phyloP scores from a whole-genome alignment of 2,888 invertebrate genomes.

The Panopea generosa region DNA sequence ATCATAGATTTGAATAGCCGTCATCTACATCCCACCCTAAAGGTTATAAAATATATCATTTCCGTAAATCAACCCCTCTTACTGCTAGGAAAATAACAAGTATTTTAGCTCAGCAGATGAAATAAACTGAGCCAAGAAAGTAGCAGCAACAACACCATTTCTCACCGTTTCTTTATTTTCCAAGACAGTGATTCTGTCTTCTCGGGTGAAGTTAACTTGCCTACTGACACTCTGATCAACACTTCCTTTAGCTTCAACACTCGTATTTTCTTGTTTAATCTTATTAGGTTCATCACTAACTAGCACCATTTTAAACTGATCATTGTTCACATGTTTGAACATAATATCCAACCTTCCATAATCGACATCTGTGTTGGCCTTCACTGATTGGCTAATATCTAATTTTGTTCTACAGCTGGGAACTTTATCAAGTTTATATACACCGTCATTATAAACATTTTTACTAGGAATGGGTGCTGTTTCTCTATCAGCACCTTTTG shows the following conservation, averaged over 20 bases:
- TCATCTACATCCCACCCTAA: too few relatives aligned
- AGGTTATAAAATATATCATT: too few relatives aligned
- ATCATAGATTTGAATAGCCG: too few relatives aligned
- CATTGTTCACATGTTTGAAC: constrained; percentile 65
- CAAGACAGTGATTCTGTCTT: constrained; percentile 35
- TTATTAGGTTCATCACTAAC: constrained; percentile 61
- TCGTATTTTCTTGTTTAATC: constrained; percentile 12
- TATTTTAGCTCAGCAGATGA: too few relatives aligned
- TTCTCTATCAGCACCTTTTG: neutral
- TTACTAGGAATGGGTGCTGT: neutral
- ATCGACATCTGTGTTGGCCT: constrained; percentile 19
- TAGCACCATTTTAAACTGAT: constrained; percentile 68
- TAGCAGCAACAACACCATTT: neutral
- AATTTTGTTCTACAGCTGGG: too few relatives aligned
- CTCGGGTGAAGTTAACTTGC: constrained; percentile 2
- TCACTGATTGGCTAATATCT: neutral
- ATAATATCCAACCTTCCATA: constrained; percentile 66
- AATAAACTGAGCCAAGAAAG: too few relatives aligned
- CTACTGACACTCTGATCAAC: neutral
- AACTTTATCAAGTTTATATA: constrained; percentile 12
- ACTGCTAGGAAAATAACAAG: too few relatives aligned
- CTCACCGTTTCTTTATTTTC: constrained; percentile 54
- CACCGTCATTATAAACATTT: constrained; percentile 11
- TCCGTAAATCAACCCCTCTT: too few relatives aligned
- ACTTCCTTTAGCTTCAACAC: neutral